phyloP scores from a whole-genome alignment of 2,888 invertebrate species.

The Ligdia adustata region DNA sequence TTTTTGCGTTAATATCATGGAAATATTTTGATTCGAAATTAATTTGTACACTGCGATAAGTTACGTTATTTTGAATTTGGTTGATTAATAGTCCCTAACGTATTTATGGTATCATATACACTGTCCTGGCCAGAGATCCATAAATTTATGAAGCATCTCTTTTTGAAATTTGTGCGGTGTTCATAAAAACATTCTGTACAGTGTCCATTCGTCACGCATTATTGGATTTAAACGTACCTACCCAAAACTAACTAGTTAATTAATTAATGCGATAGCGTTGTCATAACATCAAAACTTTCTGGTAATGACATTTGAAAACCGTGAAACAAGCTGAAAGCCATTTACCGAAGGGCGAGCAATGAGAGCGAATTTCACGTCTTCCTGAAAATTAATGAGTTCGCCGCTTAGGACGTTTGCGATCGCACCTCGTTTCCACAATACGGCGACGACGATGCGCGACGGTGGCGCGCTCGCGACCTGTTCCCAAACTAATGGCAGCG shows the following conservation, averaged over 20 bases:
- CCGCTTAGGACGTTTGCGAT: constrained; percentile 75
- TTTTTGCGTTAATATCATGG: too few species aligned
- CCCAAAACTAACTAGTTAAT: background rate
- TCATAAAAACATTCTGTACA: too few species aligned
- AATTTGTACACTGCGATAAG: too few species aligned
- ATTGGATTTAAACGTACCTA: too few species aligned
- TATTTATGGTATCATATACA: too few species aligned
- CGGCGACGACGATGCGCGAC: constrained; percentile 58
- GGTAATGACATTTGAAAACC: constrained; percentile 38
- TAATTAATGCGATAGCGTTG: constrained; percentile 23
- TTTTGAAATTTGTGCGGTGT: too few species aligned
- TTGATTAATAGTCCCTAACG: too few species aligned
- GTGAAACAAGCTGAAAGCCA: constrained; percentile 65
- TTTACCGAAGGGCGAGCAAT: constrained; percentile 67
- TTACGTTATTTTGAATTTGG: too few species aligned
- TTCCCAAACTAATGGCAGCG: constrained; percentile 69
- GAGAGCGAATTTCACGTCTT: constrained; percentile 74
- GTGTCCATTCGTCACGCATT: too few species aligned
- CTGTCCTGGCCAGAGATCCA: too few species aligned
- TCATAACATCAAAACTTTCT: constrained; percentile 25
- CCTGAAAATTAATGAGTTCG: constrained; percentile 81
- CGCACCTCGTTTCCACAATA: constrained; percentile 72
- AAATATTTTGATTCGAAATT: too few species aligned
- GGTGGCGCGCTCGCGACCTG: constrained; percentile 64
- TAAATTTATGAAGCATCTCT: too few species aligned